Base-by-base conservation (phyloP, 2,113 vertebrate genomes). In the Pelmatolapia mariae region DNA sequence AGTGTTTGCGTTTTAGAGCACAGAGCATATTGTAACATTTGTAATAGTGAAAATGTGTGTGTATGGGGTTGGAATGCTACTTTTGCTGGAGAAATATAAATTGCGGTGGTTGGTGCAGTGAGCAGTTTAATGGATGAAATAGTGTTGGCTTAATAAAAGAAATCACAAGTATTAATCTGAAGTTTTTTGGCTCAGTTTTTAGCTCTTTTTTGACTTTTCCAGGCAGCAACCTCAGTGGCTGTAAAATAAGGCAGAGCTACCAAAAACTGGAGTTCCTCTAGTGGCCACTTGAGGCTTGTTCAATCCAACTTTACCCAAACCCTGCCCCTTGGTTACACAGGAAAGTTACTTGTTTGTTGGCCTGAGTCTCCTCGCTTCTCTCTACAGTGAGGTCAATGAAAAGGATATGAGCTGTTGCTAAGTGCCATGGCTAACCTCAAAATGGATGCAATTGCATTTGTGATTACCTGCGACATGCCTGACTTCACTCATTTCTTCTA, bases 131-230 rank as follows among this genome's bases (percentile, higher is more conserved):
- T 76, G 15, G 68, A 76, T 76, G 40, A 56, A 54, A 15, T 54
- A 38, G 80, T 54, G 36, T 52, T 85, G 80, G 85, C 26, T 90
- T 26, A 95, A 95, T 95, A 92, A 96, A 95, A 87, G 4, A 85
- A 86, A 63, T 78, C 59, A 66, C 86, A 31, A 88, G 85, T 83
- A 89, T 61, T 76, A 57, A 82, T 3, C 1, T 5, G 1, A 38
- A 2, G 2, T 10, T 29, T 71, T 31, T 13, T 47, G 3, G 1
- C 13, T 86, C 19, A 10, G 1, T 81, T 59, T 87, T 18, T 71
- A 1, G 5, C 9, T 53, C 12, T 6, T 50, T 5, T 63, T 43
- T 11, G 19, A 83, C 4, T 47, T 59, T 54, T 54, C 47, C 11
- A 50, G 26, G 6, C 15, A 29, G 15, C 43, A 29, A 76, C 66